These are phyloP conservation scores for Neosalanx taihuensis DNA, from an alignment of 2,797 vertebrate species.

Conservation along the genomic window DNA sequence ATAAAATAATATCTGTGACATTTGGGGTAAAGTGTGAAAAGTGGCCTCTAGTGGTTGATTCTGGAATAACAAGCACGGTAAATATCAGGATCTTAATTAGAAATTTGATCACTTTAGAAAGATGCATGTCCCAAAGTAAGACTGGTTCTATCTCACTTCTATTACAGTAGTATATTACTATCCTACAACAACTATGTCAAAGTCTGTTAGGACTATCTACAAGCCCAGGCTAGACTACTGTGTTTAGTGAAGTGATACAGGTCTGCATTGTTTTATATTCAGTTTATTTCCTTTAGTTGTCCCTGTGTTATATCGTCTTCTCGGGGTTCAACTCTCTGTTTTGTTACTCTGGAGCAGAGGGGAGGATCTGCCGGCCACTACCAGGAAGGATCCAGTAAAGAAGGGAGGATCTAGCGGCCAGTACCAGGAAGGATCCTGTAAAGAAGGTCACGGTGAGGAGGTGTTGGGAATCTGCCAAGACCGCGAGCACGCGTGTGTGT, in stretches of 20 bases:
- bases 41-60: slow-evolving; percentile 27
- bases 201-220: neutral
- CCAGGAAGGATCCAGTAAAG: slow-evolving; percentile 66
- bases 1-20: neutral
- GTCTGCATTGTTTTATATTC: neutral
- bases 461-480: slow-evolving; percentile 72
- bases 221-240: neutral
- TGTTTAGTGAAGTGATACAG: neutral
- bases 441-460: slow-evolving; percentile 75
- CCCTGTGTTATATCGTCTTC: neutral
- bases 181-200: neutral
- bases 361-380: slow-evolving; percentile 53
- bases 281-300: neutral
- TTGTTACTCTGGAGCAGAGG: slow-evolving; percentile 66
- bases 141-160: neutral
- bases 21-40: neutral
- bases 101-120: neutral
- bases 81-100: neutral
- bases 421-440: slow-evolving; percentile 81
- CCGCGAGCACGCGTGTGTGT: slow-evolving; percentile 41
- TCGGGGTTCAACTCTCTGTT: slow-evolving; percentile 47
- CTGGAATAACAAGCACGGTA: neutral
- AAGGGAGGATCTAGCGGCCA: slow-evolving; percentile 59
- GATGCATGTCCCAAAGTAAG: neutral
- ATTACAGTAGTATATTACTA: neutral